Evolutionary conservation across 1,140 invertebrate species (phyloP).

Genomic region (Thrips palmi): DNA sequence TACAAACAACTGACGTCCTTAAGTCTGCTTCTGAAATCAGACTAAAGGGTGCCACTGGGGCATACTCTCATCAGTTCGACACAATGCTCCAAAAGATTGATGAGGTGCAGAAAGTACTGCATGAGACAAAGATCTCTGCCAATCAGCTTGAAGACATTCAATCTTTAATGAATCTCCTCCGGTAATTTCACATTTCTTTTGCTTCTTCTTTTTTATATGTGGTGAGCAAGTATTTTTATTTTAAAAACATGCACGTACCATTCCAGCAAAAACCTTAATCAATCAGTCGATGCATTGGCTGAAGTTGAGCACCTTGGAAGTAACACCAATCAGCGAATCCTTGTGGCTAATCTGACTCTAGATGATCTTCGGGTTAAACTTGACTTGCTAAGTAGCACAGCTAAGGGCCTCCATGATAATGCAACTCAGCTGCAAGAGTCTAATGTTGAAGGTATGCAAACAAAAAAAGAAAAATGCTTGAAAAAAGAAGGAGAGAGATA

Average conservation of each 20-base stretch:
- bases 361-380: conserved; percentile 53
- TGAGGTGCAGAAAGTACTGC: conserved; percentile 50
- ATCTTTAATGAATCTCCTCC: conserved; percentile 31
- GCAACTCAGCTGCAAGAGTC: conserved; percentile 83
- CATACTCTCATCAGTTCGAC: conserved; percentile 85
- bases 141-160: conserved; percentile 50
- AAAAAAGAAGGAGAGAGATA: too few species aligned
- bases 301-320: conserved; percentile 43
- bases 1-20: conserved; percentile 51
- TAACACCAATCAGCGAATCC: conserved; percentile 56
- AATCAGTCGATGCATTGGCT: conserved; percentile 33
- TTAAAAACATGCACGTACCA: conserved; percentile 12
- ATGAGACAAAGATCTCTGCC: conserved; percentile 53
- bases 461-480: too few species aligned
- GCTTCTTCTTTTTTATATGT: conserved; percentile 1
- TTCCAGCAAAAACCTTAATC: conserved; percentile 28
- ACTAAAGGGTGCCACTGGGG: conserved; percentile 78
- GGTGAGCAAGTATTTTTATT: conserved; percentile 5
- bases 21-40: conserved; percentile 78
- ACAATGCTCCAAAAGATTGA: conserved; percentile 70
- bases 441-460: conserved; percentile 68
- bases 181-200: conserved; percentile 21
- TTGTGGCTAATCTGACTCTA: conserved; percentile 55
- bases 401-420: conserved; percentile 57
- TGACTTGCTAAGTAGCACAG: conserved; percentile 48